Evolutionary conservation across 2,113 vertebrate genomes (phyloP), one percentile per base, ranked within the genome.

Genomic region (Pachypanchax playfairii): DNA sequence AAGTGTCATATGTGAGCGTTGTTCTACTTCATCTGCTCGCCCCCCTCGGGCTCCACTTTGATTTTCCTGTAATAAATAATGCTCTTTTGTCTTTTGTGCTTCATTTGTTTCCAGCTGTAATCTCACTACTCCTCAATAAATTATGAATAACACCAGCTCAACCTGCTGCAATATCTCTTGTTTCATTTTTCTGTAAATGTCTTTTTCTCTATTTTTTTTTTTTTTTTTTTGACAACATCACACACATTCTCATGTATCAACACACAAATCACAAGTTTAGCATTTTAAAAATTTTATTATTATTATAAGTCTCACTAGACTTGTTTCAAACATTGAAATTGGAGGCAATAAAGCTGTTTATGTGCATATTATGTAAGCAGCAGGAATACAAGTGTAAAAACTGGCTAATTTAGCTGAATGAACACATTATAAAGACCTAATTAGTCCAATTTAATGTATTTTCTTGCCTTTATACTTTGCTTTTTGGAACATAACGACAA

Each of bases 31-130:
- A 81, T 63, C 65, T 20, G 4, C n/a, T 44, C 20, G 35, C 26
- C 36, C 58, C 17, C 9, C 83, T 28, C 66, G 56, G 77, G 82
- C 75, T 71, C 49, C 47, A 65, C 82, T 83, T 84, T 85, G 74
- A 81, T 85, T 82, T 58, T 25, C 70, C 53, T 65, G 70, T 82
- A 84, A 87, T 90, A 84, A 90, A 90, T 87, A 86, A 88, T 88
- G 85, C 86, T 86, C 84, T 88, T 88, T 85, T 78, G 76, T 83
- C 63, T 83, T 82, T 70, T 63, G 55, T 55, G 79, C 79, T 85
- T 84, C 77, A 82, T 78, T 88, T 85, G 68, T 83, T 87, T 73
- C 74, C 73, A 67, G 76, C 87, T 83, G 82, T 85, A 86, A 85
- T 70, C 47, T 79, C 82, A 80, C 63, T 54, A 77, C 77, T 70